Evolutionary conservation across 2,797 vertebrate species (phyloP).

Genomic region (Coilia nasus): DNA sequence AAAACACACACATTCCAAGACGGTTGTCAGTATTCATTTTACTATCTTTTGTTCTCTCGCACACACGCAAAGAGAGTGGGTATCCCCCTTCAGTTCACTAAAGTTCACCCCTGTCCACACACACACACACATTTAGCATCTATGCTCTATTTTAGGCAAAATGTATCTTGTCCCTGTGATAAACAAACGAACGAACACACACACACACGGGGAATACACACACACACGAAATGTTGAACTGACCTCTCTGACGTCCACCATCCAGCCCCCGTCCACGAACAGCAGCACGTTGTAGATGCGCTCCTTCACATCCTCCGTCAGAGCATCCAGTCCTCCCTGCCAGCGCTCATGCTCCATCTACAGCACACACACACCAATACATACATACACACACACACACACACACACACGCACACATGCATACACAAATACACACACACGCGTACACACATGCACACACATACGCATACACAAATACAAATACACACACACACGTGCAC

Average conservation of each 20-base stretch:
- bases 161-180: no score
- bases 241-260: constrained; percentile 93
- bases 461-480: no score
- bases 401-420: constrained; percentile 23
- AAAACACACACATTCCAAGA: not conserved
- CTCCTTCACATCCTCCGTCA: constrained; percentile 93
- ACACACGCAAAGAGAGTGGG: not conserved
- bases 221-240: not conserved
- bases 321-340: constrained; percentile 84
- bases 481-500: not conserved
- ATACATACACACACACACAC: constrained; percentile 19
- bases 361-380: constrained; percentile 38
- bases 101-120: not conserved
- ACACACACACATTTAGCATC: not conserved
- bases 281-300: constrained; percentile 97
- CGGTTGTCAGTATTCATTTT: not conserved
- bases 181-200: no score
- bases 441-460: no score
- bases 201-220: constrained; percentile 13
- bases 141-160: no score
- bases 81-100: not conserved
- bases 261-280: constrained; percentile 97
- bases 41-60: not conserved
- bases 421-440: not conserved
- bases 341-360: constrained; percentile 84